These are phyloP conservation scores for Galeopsomyia nigrocyanea DNA, from an alignment of 2,888 invertebrate species.

Conservation along the genomic window DNA sequence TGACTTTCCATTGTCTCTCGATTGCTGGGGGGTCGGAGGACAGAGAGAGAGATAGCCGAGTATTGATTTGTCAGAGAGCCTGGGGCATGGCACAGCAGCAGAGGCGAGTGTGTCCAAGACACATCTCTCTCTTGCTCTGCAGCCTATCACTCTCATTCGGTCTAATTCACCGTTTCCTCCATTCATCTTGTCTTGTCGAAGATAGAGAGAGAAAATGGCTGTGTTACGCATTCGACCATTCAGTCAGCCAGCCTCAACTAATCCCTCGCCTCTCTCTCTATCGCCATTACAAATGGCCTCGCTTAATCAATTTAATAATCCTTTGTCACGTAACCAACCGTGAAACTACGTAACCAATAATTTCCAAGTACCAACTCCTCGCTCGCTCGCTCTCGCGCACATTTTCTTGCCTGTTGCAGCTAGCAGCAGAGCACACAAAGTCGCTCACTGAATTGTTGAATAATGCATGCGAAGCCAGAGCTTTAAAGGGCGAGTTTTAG, in stretches of 20 bases:
- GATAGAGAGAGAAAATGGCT: constrained; percentile 39
- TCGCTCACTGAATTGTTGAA: too few species aligned
- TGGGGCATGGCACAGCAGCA: not conserved
- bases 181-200: constrained; percentile 51
- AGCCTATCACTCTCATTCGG: constrained; percentile 58
- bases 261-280: constrained; percentile 4
- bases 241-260: constrained; percentile 19
- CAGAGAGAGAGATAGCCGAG: constrained; percentile 47
- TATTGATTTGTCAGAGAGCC: constrained; percentile 61
- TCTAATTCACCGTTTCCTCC: constrained; percentile 60
- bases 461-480: too few species aligned
- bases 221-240: constrained; percentile 20
- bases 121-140: constrained; percentile 40
- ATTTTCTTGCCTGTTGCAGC: too few species aligned
- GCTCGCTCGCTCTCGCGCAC: too few species aligned
- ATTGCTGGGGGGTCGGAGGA: constrained; percentile 25
- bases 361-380: too few species aligned
- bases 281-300: constrained; percentile 18
- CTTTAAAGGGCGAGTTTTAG: not conserved
- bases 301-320: constrained; percentile 35
- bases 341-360: constrained; percentile 1
- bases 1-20: constrained; percentile 36
- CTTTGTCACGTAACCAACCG: constrained; percentile 29
- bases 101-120: constrained; percentile 39
- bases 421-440: too few species aligned